Conservation (phyloP, 2,113 vertebrate species). For the Pao palembangensis region DNA sequence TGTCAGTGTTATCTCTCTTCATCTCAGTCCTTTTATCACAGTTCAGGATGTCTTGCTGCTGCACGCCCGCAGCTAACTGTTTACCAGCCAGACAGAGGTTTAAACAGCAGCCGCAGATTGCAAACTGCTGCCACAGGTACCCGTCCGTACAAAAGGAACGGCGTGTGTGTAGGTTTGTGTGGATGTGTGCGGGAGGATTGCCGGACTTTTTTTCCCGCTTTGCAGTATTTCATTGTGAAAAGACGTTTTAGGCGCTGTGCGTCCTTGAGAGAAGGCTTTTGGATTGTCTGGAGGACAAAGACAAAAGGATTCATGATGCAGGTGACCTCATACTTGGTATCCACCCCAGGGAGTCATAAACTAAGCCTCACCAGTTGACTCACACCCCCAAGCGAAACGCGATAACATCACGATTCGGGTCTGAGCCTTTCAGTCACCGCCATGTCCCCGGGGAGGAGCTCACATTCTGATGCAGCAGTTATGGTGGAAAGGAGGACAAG, state of each 20-base stretch:
- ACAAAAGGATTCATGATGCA: slow-evolving; percentile 38
- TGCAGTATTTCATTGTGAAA: slow-evolving; percentile 6
- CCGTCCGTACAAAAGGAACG: slow-evolving; percentile 1
- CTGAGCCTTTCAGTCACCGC: slow-evolving; percentile 45
- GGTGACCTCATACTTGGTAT: slow-evolving; percentile 46
- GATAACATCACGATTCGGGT: slow-evolving; percentile 63
- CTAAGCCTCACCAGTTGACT: slow-evolving; percentile 47
- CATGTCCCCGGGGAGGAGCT: slow-evolving; percentile 18
- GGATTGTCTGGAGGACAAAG: slow-evolving; percentile 37
- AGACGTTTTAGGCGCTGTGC: neutral
- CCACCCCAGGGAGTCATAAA: slow-evolving; percentile 44
- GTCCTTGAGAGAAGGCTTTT: slow-evolving; percentile 59
- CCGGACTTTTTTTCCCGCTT: slow-evolving; percentile 4
- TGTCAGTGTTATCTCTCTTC: slow-evolving; percentile 49
- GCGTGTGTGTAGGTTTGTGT: neutral
- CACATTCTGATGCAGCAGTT: slow-evolving; percentile 8
- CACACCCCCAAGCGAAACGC: slow-evolving; percentile 27
- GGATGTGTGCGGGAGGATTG: neutral
- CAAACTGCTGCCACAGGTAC: slow-evolving; percentile 32
- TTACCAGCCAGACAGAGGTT: slow-evolving; percentile 27
- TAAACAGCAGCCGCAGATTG: slow-evolving; percentile 32
- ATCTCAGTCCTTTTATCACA: slow-evolving; percentile 24
- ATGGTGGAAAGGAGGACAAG: slow-evolving; percentile 1
- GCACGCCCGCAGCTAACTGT: slow-evolving; percentile 21
- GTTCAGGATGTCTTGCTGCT: slow-evolving; percentile 19